phyloP scores from a whole-genome alignment of 35 echinoderm and acorn worm genomes.

The Heliocidaris tuberculata region DNA sequence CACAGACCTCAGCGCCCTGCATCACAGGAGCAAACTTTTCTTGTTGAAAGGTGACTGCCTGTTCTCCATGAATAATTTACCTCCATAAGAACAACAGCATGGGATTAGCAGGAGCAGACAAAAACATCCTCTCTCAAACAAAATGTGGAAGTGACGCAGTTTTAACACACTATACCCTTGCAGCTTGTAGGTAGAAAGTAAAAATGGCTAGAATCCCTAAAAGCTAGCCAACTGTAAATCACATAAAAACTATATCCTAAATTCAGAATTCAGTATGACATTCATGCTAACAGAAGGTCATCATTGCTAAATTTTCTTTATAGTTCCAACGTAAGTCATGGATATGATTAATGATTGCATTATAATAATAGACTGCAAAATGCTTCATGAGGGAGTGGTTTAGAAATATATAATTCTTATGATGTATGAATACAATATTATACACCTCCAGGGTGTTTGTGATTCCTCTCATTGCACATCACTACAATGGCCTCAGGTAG shows the following conservation, averaged over 20 bases:
- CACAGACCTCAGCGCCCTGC: neutral
- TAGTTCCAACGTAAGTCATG: too few species aligned
- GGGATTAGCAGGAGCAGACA: neutral
- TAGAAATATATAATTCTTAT: too few species aligned
- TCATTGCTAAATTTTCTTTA: too few species aligned
- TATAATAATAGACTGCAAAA: too few species aligned
- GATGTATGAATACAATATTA: too few species aligned
- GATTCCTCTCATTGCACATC: too few species aligned
- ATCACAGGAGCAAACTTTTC: neutral
- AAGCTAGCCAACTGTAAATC: neutral
- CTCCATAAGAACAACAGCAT: neutral
- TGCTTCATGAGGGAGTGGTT: too few species aligned
- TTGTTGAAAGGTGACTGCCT: neutral
- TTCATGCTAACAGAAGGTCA: too few species aligned
- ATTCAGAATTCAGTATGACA: too few species aligned
- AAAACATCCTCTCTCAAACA: neutral
- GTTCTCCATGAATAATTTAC: neutral
- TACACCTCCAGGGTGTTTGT: too few species aligned
- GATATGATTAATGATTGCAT: too few species aligned
- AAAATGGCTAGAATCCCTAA: neutral
- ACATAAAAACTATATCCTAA: neutral
- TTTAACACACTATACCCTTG: neutral
- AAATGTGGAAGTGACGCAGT: neutral
- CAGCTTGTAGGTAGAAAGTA: neutral
- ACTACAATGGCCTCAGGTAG: too few species aligned